Percentiles rank a stretch among this genome's conserved stretches.
phyloP scores from a whole-genome alignment of 2,888 invertebrate genomes.

The Ethmia dodecea region DNA sequence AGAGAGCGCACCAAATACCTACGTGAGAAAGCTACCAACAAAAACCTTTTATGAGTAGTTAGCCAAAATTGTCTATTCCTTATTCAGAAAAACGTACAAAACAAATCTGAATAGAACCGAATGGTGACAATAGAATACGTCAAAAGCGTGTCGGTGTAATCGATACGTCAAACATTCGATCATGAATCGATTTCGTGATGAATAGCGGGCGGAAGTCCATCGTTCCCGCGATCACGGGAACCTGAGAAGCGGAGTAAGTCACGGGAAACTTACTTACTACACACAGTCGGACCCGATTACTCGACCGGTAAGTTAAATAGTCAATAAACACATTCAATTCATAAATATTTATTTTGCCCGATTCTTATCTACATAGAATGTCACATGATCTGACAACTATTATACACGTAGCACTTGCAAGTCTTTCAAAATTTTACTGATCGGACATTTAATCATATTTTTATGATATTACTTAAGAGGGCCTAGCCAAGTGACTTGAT shows the following conservation, averaged over 20 bases:
- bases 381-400: too few relatives aligned
- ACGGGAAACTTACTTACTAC: slow-evolving; percentile 21
- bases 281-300: slow-evolving; percentile 6
- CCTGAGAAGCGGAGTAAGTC: slow-evolving; percentile 25
- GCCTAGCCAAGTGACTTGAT: too few relatives aligned
- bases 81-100: slow-evolving; percentile 15
- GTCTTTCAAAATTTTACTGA: too few relatives aligned
- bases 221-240: slow-evolving; percentile 28
- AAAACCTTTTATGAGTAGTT: slow-evolving; percentile 13
- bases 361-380: too few relatives aligned
- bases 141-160: slow-evolving; percentile 52
- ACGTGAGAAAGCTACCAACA: slow-evolving; percentile 15
- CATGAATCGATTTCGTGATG: slow-evolving; percentile 65
- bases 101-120: slow-evolving; percentile 24
- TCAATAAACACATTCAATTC: too few relatives aligned
- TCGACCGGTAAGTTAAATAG: too few relatives aligned
- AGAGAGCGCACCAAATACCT: slow-evolving; percentile 10
- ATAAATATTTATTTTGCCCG: too few relatives aligned
- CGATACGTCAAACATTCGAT: slow-evolving; percentile 62
- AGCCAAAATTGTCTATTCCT: slow-evolving; percentile 9
- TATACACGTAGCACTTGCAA: too few relatives aligned
- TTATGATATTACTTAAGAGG: too few relatives aligned
- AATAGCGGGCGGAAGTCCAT: slow-evolving; percentile 63
- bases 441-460: too few relatives aligned
- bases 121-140: slow-evolving; percentile 35